Conservation (phyloP, 1,140 invertebrate genomes). For the Hylyphantes graminicola region DNA sequence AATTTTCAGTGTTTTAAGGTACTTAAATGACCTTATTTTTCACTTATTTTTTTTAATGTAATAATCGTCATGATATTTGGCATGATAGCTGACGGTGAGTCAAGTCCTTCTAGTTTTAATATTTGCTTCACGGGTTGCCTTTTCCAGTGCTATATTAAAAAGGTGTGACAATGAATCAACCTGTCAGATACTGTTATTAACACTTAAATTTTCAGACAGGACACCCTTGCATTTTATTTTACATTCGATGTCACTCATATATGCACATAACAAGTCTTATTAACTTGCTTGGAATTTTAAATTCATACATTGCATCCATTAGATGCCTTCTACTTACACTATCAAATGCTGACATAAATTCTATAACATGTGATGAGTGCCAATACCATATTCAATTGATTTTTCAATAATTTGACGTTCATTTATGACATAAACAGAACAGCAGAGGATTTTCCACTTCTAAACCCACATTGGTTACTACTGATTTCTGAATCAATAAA, state of each 20-base stretch:
- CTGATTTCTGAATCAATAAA: background rate
- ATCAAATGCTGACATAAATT: too few species aligned
- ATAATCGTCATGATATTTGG: too few species aligned
- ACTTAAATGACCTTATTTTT: too few species aligned
- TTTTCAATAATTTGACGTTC: constrained; percentile 10
- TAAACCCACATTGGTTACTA: constrained; percentile 9
- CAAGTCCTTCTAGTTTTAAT: too few species aligned
- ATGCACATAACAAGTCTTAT: constrained; percentile 9
- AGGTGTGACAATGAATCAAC: background rate
- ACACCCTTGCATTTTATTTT: too few species aligned
- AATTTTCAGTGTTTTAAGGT: too few species aligned
- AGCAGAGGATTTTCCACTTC: constrained; percentile 5
- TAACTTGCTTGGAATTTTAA: too few species aligned
- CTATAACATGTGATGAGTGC: constrained; percentile 5
- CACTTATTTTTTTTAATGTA: too few species aligned
- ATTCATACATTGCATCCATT: constrained; percentile 13
- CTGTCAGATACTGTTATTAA: constrained; percentile 11
- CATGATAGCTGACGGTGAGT: too few species aligned
- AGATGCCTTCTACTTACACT: too few species aligned
- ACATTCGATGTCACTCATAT: background rate
- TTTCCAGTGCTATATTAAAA: constrained; percentile 14
- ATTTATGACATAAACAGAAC: constrained; percentile 18
- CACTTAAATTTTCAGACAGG: constrained; percentile 7
- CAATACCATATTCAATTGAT: constrained; percentile 13
- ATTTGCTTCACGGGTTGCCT: constrained; percentile 1